Base-by-base conservation (phyloP, 92 coral and sea anemone genomes). In the Ricordea florida region DNA sequence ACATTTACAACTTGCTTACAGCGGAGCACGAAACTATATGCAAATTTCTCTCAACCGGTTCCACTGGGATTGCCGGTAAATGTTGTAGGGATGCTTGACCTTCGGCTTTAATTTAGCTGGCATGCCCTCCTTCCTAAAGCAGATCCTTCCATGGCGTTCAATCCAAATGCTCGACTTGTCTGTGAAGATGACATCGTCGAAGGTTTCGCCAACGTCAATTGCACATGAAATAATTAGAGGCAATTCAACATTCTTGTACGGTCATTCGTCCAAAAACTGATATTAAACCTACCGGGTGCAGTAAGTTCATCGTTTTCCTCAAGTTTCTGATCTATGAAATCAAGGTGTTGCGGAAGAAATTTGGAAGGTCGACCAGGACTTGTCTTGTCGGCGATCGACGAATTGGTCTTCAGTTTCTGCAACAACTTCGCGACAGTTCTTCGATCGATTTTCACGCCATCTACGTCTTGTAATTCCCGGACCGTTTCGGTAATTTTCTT, bases 41-140 rank as follows among this genome's bases (percentile, higher is more conserved):
- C n/a, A n/a, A n/a, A n/a, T n/a, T n/a, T n/a, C n/a, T n/a, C n/a
- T n/a, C n/a, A n/a, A n/a, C n/a, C n/a, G n/a, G n/a, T n/a, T n/a
- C n/a, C n/a, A n/a, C n/a, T n/a, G n/a, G n/a, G n/a, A n/a, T n/a
- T n/a, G n/a, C n/a, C n/a, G n/a, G n/a, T n/a, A n/a, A n/a, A n/a
- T n/a, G n/a, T 81, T 72, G 53, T 30, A 82, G 8, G 76, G 81
- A 59, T 82, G 80, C 16, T 69, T 79, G 29, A 32, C 53, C 37
- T 48, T 32, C 13, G 61, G 71, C 24, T 81, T 62, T 8, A 56
- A 56, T 33, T 67, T 42, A 1, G 72, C 50, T 0, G 87, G 76
- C 51, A 26, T 47, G 8, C 81, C 73, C 53, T 48, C 58, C 20
- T 76, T 63, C 1, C 26, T 48, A 8, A 81, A 81, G 42, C 58